Evolutionary conservation across 2,888 invertebrate species (phyloP), one percentile per base, ranked within the genome.

Genomic region (Hofmannophila pseudospretella): DNA sequence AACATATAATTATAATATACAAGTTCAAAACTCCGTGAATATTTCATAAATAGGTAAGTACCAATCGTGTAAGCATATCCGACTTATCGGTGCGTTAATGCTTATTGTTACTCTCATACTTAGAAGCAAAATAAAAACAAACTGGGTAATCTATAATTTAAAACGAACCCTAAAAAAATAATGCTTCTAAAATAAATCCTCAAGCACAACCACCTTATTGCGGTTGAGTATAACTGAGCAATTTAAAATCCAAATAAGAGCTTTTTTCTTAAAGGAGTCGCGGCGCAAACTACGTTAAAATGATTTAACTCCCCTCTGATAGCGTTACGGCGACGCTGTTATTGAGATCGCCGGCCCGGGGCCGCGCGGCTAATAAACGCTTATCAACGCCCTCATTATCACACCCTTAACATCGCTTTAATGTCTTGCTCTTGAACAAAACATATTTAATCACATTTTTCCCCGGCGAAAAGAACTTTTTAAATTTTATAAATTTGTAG

Each of bases 401-500:
- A 82, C 86, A 85, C 87, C 87, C 87, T 87, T 85, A 87, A 84
- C 87, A 81, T 85, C 84, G 76, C 81, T 82, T 87, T 85, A 87
- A 86, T 87, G 86, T 85, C 82, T 80, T 81, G 81, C 84, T 81
- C 76, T 85, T 82, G 86, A 87, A 87, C 87, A 88, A 87, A 87
- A 88, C 87, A 88, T 88, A 87, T 88, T 88, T 88, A 88, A 88
- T 88, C 86, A 78, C 81, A 85, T 84, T 87, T 87, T 79, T 84
- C 73, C 68, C 67, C 68, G 60, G 58, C 53, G 54, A 51, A 59
- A 61, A 63, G 68, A 82, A 84, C 75, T 84, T 86, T 85, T 78
- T 68, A 73, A 84, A 81, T 82, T 85, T 82, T 72, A 78, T 78
- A 82, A 82, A 68, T 66, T 70, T 43, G 41, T 38, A 43, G 56